phyloP scores from a whole-genome alignment of 2,888 invertebrate genomes.

The Caenorhabditis macrosperma region DNA sequence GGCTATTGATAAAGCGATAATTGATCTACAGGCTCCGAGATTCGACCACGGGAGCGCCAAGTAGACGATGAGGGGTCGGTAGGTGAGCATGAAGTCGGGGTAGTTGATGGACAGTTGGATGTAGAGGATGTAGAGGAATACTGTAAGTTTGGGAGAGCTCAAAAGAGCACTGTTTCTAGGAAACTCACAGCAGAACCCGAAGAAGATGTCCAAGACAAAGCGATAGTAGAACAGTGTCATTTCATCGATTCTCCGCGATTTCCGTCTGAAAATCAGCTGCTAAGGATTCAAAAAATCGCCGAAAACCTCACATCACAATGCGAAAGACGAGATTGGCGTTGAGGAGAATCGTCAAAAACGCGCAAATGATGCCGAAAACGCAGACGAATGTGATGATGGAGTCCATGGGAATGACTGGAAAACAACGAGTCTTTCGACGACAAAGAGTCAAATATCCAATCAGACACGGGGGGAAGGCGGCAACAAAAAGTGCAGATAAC shows the following conservation, averaged over 20 bases:
- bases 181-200: neutral
- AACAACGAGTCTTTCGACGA: no score
- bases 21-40: neutral
- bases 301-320: constrained; percentile 3
- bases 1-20: neutral
- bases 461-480: no score
- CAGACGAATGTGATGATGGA: neutral
- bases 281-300: no score
- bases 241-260: neutral
- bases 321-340: neutral
- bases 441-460: no score
- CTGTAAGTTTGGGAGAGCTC: no score
- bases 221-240: constrained; percentile 6
- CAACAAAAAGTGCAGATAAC: no score
- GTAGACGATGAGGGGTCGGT: neutral
- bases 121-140: neutral
- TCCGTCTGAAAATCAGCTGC: neutral
- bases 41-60: neutral
- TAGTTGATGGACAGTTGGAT: neutral
- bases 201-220: neutral
- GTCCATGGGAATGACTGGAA: no score
- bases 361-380: neutral
- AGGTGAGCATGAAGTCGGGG: neutral
- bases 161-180: neutral
- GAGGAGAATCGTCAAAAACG: neutral